phyloP scores from a whole-genome alignment of 2,113 vertebrate genomes.

The Nyctereutes procyonoides region DNA sequence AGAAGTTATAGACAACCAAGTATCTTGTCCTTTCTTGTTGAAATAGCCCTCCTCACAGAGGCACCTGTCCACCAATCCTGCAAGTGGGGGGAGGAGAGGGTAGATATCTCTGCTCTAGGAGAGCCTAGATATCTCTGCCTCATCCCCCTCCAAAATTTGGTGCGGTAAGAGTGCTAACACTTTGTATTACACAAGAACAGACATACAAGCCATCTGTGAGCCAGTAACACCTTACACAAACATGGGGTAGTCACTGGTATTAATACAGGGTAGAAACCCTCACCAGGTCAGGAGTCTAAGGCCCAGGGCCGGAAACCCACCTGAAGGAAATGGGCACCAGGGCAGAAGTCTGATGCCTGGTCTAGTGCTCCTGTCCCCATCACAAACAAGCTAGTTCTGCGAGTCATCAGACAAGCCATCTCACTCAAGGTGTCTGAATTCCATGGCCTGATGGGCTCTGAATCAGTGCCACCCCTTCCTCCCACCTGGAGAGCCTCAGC shows the following conservation, averaged over 20 bases:
- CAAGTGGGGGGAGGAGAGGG: rapidly evolving
- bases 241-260: not conserved
- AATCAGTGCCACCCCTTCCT: not conserved
- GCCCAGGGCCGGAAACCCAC: not conserved
- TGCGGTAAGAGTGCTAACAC: not conserved
- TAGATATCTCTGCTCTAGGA: not conserved
- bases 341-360: not conserved
- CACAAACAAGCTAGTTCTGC: not conserved
- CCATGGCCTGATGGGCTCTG: not conserved
- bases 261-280: not conserved
- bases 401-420: not conserved
- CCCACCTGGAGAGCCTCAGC: not conserved
- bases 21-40: not conserved
- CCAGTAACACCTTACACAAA: not conserved
- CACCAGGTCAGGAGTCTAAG: not conserved
- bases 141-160: not conserved
- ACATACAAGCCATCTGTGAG: not conserved
- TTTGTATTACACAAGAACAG: not conserved
- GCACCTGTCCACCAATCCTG: too few species aligned
- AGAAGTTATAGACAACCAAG: not conserved
- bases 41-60: not conserved
- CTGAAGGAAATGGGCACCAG: not conserved
- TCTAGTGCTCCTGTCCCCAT: not conserved
- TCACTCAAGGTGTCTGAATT: not conserved
- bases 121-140: not conserved